Conservation (phyloP, 2,888 invertebrate species). For the Pristionchus maxplancki region DNA sequence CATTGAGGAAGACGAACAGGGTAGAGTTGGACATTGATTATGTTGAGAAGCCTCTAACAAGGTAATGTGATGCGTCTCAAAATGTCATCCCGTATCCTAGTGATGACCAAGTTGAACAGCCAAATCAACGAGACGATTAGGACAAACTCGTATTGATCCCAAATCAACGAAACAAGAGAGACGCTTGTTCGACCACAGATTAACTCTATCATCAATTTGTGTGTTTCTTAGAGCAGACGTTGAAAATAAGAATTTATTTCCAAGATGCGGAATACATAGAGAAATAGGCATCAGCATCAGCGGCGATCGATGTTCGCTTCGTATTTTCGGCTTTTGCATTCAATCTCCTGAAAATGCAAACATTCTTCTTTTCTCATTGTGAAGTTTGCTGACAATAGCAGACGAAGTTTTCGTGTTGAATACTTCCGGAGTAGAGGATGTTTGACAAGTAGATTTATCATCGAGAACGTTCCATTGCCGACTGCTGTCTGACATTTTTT, state of each 20-base stretch:
- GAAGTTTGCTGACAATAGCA: neutral
- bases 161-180: no score
- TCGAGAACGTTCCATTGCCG: neutral
- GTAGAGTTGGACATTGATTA: neutral
- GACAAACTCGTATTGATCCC: no score
- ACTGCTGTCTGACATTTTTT: neutral
- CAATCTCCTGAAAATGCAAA: neutral
- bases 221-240: no score
- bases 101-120: no score
- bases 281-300: neutral
- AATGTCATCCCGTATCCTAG: no score
- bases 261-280: neutral
- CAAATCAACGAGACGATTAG: no score
- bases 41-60: no score
- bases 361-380: no score
- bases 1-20: neutral
- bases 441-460: neutral
- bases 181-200: no score
- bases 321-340: neutral
- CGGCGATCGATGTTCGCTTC: neutral
- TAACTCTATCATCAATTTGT: no score
- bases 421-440: neutral
- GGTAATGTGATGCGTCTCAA: no score
- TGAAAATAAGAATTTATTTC: no score
- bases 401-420: neutral